Evolutionary conservation across 2,113 vertebrate genomes (phyloP), one percentile per base, ranked within the genome.

Genomic region (Peromyscus polionotus): DNA sequence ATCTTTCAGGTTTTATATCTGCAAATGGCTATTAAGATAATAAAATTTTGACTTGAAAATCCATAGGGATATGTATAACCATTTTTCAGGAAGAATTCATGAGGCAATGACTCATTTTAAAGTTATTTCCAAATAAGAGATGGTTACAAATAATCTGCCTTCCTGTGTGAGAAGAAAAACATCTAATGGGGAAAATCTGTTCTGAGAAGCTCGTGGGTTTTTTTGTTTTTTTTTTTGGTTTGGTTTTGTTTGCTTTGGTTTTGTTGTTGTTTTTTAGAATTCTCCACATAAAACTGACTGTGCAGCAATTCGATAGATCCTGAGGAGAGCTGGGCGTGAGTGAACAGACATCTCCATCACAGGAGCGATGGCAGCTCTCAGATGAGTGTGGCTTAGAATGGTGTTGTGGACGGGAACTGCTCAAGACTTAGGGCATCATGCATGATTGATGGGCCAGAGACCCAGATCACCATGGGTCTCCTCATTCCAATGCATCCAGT

Each of bases 301-400:
- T 95, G 95, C 61, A 86, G 88, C 79, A 94, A 54, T 95, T 93
- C 79, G 77, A 89, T 61, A 83, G 90, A 91, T 95, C 39, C 45
- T 90, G n/a, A 76, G 26, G 65, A 70, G 31, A 22, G 26, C 77
- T 45, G 79, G 39, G 45, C 45, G n/a, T 57, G 57, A 84, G 94
- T 83, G 86, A n/a, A 61, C 22, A 39, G 26, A 91, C 94, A 94
- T 87, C 73, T 87, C n/a, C 51, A 19, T 57, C 39, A 42, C 48
- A 63, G 42, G 42, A 93, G 91, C 79, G 73, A 93, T 65, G 73
- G 39, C 57, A 28, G 31, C 54, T 57, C 89, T 90, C 90, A 93
- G 36, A 93, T 88, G 72, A 93, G 36, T 13, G 1, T 3, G 31
- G 36, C 20, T 87, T 75, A 28, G 20, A 94, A 26, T 57, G 57